Evolutionary conservation across 2,797 vertebrate genomes (phyloP).

Genomic region (Eleutherodactylus coqui): DNA sequence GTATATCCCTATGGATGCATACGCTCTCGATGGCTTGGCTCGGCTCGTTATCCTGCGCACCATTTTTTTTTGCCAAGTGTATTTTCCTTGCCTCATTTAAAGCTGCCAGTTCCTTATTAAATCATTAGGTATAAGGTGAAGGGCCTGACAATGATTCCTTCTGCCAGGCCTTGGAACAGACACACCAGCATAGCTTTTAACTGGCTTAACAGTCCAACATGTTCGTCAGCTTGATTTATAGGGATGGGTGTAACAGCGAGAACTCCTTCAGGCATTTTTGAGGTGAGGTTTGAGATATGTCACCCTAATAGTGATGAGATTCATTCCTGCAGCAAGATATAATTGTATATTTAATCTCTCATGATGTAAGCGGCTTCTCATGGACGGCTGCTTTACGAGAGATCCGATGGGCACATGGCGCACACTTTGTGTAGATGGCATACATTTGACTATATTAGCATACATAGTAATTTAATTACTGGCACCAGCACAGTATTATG

Average conservation of each 20-base stretch:
- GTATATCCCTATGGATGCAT: too few relatives aligned
- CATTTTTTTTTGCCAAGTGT: too few relatives aligned
- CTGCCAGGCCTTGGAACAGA: neutral
- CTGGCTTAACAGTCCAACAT: neutral
- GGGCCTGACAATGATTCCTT: neutral
- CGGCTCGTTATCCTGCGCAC: too few relatives aligned
- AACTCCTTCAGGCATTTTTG: neutral
- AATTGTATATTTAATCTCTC: neutral
- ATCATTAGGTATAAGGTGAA: neutral
- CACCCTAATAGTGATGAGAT: constrained; percentile 7
- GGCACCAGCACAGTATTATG: neutral
- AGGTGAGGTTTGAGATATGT: neutral
- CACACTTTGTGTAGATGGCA: neutral
- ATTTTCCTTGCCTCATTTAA: neutral
- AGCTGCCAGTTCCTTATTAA: neutral
- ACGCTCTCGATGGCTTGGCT: too few relatives aligned
- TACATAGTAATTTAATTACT: neutral
- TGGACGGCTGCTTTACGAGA: neutral
- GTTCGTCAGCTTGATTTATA: neutral
- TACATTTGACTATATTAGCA: neutral
- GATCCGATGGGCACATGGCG: neutral
- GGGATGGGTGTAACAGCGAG: constrained; percentile 49
- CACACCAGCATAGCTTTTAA: neutral
- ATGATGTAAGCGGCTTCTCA: neutral
- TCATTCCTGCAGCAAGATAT: constrained; percentile 15